Evolutionary conservation across 1,140 invertebrate genomes (phyloP).

Genomic region (Triops cancriformis): DNA sequence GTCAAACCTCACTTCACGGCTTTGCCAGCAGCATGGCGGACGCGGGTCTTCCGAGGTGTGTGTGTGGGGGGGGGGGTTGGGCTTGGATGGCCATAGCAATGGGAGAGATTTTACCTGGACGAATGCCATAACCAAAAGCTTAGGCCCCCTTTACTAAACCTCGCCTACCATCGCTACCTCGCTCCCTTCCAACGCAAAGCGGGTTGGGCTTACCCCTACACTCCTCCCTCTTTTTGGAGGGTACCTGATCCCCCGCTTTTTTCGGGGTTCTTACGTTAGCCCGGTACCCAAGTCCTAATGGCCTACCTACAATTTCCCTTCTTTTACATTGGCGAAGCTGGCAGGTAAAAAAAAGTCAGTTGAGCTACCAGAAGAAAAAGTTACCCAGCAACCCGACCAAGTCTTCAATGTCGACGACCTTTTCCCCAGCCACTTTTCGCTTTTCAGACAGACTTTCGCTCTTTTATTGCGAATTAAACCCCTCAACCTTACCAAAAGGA

Average conservation of each 20-base stretch:
- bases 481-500: too few species aligned
- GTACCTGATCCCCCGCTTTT: not conserved
- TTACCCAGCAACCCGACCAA: not conserved
- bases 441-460: not conserved
- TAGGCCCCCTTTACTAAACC: not conserved
- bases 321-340: not conserved
- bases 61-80: not conserved
- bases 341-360: not conserved
- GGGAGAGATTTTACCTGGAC: not conserved
- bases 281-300: conserved; percentile 3
- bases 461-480: not conserved
- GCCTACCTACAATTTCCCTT: not conserved
- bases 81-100: not conserved
- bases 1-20: conserved; percentile 4
- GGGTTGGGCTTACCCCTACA: not conserved
- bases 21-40: not conserved
- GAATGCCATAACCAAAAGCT: not conserved
- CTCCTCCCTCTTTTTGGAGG: not conserved
- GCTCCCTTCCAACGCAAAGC: not conserved
- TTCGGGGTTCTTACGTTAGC: not conserved
- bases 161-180: not conserved
- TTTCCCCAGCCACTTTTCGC: not conserved
- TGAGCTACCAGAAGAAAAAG: not conserved
- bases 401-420: not conserved
- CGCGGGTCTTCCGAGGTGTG: not conserved